Evolutionary conservation across 1,140 invertebrate species (phyloP).

Genomic region (Bombus pascuorum): DNA sequence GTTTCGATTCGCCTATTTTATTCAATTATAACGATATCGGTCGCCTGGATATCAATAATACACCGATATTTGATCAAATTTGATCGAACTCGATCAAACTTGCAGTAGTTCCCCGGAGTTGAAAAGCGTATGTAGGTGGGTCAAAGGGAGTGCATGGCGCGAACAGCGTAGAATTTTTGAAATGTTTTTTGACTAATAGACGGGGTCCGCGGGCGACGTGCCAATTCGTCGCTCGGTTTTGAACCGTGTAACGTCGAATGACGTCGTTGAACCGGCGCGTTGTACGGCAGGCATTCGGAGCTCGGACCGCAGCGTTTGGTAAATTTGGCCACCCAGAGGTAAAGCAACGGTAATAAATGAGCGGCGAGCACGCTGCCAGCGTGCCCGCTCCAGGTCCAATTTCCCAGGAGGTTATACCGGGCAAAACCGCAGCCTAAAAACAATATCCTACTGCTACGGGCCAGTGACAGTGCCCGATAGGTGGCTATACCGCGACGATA

Average conservation of each 20-base stretch:
- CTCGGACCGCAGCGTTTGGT: constrained; percentile 66
- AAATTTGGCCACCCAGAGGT: constrained; percentile 80
- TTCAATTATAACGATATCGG: constrained; percentile 37
- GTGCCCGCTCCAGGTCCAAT: constrained; percentile 75
- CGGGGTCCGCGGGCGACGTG: constrained; percentile 42
- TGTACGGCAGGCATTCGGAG: constrained; percentile 61
- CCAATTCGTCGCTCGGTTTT: constrained; percentile 68
- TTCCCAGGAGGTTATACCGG: constrained; percentile 75
- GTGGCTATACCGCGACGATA: constrained; percentile 62
- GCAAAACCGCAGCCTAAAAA: constrained; percentile 81
- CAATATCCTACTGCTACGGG: constrained; percentile 76
- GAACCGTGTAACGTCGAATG: constrained; percentile 66
- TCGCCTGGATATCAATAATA: constrained; percentile 27
- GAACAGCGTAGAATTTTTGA: constrained; percentile 30
- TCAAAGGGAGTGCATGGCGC: neutral
- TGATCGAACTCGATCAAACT: constrained; percentile 25
- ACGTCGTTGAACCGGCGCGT: constrained; percentile 62
- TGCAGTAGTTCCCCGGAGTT: neutral
- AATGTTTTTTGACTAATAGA: constrained; percentile 59
- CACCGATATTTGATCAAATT: constrained; percentile 6
- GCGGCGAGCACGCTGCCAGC: constrained; percentile 76
- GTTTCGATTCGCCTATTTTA: constrained; percentile 18
- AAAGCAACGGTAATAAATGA: constrained; percentile 80
- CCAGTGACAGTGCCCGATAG: constrained; percentile 74
- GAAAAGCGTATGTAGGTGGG: neutral